phyloP scores from a whole-genome alignment of 2,113 vertebrate genomes.

The Vidua macroura region DNA sequence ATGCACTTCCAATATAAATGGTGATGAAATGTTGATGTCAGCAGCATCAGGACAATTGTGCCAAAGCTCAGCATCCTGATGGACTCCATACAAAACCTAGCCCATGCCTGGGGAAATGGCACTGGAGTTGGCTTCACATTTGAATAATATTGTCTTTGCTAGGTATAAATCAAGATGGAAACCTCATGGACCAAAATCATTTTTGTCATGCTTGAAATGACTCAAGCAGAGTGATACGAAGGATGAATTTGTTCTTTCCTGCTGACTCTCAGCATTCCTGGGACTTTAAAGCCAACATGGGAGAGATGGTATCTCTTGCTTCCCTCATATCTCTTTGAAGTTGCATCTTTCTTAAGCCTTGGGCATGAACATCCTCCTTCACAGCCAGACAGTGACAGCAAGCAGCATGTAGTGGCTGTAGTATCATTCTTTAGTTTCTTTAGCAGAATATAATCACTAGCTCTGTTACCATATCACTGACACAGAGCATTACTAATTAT shows the following conservation, averaged over 20 bases:
- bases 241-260: not conserved
- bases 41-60: not conserved
- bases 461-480: constrained; percentile 42
- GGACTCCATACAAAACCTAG: not conserved
- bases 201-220: not conserved
- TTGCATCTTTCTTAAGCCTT: not conserved
- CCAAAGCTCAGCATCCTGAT: not conserved
- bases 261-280: not conserved
- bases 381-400: not conserved
- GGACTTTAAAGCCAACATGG: not conserved
- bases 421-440: not conserved
- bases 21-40: not conserved
- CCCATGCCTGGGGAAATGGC: not conserved
- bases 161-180: not conserved
- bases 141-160: not conserved
- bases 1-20: rapidly evolving
- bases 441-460: constrained; percentile 33
- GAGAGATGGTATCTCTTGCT: not conserved
- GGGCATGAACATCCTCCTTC: not conserved
- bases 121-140: not conserved
- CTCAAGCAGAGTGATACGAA: not conserved
- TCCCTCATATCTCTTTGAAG: not conserved
- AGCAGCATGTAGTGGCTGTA: not conserved
- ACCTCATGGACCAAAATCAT: rapidly evolving
- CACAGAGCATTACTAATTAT: constrained; percentile 57